These are phyloP conservation scores for Pipra filicauda DNA, from an alignment of 2,113 vertebrate species.

Conservation along the genomic window DNA sequence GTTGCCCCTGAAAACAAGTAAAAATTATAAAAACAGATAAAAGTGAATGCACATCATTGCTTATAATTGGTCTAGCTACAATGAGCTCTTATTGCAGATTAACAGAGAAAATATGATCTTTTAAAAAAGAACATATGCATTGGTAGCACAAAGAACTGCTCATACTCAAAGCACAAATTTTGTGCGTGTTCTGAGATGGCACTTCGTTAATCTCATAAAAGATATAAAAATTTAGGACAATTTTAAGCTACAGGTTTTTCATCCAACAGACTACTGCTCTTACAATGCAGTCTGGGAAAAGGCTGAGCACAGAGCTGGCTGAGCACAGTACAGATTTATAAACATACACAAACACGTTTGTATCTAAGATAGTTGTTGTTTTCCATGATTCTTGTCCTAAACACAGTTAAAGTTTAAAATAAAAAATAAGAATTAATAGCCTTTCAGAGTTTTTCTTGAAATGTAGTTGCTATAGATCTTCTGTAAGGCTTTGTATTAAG, in stretches of 20 bases:
- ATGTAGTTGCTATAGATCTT: neutral
- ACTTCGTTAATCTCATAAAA: neutral
- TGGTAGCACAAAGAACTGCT: neutral
- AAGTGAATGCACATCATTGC: neutral
- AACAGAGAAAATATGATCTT: neutral
- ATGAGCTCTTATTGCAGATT: neutral
- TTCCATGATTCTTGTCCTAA: neutral
- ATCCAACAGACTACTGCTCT: neutral
- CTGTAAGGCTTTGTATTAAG: neutral
- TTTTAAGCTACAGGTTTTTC: neutral
- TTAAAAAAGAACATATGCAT: neutral
- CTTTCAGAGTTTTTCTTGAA: neutral
- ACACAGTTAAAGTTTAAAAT: neutral
- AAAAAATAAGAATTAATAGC: neutral
- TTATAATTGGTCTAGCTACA: neutral
- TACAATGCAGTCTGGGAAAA: neutral
- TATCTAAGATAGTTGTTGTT: neutral
- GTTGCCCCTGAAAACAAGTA: slow-evolving; percentile 50
- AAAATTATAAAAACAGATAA: neutral
- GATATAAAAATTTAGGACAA: neutral
- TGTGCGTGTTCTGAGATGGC: neutral
- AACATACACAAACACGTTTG: neutral
- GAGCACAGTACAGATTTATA: neutral
- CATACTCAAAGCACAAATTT: neutral
- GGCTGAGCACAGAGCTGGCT: neutral